Conservation (phyloP, 2,797 vertebrate species). For the Sebastes vulpes region DNA sequence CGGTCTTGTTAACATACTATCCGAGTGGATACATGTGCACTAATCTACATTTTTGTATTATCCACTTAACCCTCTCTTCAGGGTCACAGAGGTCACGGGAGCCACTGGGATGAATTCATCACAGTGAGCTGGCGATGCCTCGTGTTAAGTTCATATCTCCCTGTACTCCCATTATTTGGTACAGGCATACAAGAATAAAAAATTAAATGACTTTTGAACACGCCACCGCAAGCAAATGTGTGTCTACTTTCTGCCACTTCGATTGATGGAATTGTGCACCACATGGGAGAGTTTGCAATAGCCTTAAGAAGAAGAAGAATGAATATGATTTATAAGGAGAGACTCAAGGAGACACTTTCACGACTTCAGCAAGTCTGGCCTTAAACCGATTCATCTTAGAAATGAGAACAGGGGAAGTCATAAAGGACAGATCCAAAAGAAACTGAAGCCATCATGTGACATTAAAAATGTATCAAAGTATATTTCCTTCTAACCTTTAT, state of each 20-base stretch:
- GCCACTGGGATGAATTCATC: not conserved
- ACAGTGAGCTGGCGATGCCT: not conserved
- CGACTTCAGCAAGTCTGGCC: no score
- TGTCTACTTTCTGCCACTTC: not conserved
- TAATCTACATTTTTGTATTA: not conserved
- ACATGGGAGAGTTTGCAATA: not conserved
- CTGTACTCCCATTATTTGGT: not conserved
- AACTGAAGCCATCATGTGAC: no score
- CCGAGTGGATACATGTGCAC: not conserved
- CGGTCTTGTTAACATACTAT: not conserved
- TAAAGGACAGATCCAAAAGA: no score
- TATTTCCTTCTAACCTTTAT: not conserved
- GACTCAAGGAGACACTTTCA: no score
- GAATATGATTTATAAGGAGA: no score
- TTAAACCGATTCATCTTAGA: no score
- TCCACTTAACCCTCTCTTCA: not conserved
- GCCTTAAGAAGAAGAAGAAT: no score
- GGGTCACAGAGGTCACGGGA: not conserved
- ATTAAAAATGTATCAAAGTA: not conserved
- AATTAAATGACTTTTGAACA: not conserved
- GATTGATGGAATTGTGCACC: not conserved
- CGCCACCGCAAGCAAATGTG: not conserved
- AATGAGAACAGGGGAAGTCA: no score
- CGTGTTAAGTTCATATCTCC: not conserved
- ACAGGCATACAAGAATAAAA: not conserved